Percentiles rank a stretch among this genome's conserved stretches.
Conservation (phyloP, 2,113 vertebrate genomes). For the Antechinus flavipes region DNA sequence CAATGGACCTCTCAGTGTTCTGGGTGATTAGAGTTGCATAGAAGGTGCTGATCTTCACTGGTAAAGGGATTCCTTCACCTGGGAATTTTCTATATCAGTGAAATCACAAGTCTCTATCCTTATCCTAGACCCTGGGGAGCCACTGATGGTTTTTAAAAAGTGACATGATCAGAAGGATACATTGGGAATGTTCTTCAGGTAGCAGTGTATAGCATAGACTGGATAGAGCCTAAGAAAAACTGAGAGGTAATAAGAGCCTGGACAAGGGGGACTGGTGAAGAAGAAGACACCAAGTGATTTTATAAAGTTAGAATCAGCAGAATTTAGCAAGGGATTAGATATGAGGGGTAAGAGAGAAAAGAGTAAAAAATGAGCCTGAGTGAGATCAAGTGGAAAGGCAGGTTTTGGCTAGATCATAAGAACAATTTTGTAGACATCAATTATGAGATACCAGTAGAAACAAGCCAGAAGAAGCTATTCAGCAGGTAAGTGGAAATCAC, state of each 20-base stretch:
- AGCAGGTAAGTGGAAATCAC: background rate
- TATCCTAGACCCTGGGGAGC: background rate
- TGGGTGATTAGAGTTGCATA: background rate
- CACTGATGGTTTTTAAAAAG: background rate
- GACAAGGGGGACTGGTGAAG: too few species aligned
- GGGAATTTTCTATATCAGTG: background rate
- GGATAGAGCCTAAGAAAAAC: background rate
- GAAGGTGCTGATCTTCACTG: background rate
- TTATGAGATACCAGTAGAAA: background rate
- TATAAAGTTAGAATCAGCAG: background rate
- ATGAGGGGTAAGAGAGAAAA: background rate
- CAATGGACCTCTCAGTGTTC: background rate
- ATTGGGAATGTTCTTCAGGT: background rate
- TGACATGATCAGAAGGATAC: background rate
- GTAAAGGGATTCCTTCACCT: background rate
- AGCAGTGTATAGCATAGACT: background rate
- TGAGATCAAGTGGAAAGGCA: background rate
- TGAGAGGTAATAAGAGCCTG: too few species aligned
- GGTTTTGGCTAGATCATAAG: background rate
- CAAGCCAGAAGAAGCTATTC: background rate
- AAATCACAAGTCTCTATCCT: background rate
- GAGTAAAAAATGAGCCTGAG: background rate
- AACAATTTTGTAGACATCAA: background rate
- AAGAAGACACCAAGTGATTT: background rate
- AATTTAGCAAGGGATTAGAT: background rate